These are phyloP conservation scores for Cyprinodon brontotheroides DNA, from an alignment of 2,113 vertebrate genomes.

Conservation along the genomic window DNA sequence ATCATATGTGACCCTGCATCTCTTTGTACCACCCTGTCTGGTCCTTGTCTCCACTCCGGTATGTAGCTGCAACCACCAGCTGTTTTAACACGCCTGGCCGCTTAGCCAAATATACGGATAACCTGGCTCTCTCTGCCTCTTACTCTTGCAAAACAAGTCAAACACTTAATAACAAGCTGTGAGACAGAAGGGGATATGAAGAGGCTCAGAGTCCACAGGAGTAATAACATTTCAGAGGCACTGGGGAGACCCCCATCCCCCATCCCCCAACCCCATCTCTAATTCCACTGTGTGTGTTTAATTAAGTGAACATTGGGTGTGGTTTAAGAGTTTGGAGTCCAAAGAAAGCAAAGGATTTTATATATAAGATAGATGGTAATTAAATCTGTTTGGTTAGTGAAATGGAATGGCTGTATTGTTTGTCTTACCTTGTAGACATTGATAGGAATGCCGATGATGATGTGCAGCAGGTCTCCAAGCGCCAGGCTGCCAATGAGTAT, in stretches of 20 bases:
- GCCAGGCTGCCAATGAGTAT: constrained; percentile 95
- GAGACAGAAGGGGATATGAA: constrained; percentile 49
- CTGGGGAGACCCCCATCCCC: constrained; percentile 1
- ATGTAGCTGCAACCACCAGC: constrained; percentile 47
- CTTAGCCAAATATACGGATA: constrained; percentile 59
- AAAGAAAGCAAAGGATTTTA: constrained; percentile 12
- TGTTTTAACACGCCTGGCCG: constrained; percentile 55
- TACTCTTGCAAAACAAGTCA: constrained; percentile 19
- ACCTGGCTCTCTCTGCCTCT: constrained; percentile 1
- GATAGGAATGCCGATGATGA: constrained; percentile 92
- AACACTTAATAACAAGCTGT: constrained; percentile 53
- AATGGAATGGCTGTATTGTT: background rate
- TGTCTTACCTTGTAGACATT: constrained; percentile 91
- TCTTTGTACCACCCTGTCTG: constrained; percentile 23
- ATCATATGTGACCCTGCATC: constrained; percentile 53
- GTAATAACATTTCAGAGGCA: constrained; percentile 52
- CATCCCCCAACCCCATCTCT: background rate
- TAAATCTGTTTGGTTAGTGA: background rate
- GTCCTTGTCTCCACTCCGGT: constrained; percentile 35
- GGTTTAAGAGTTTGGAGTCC: background rate
- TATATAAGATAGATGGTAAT: background rate
- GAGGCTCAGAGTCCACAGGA: constrained; percentile 40
- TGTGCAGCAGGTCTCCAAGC: constrained; percentile 92
- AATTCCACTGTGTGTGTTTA: background rate
- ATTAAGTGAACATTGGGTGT: background rate